Evolutionary conservation across 2,797 vertebrate genomes (phyloP), one percentile per base, ranked within the genome.

Genomic region (Anniella stebbinsi): DNA sequence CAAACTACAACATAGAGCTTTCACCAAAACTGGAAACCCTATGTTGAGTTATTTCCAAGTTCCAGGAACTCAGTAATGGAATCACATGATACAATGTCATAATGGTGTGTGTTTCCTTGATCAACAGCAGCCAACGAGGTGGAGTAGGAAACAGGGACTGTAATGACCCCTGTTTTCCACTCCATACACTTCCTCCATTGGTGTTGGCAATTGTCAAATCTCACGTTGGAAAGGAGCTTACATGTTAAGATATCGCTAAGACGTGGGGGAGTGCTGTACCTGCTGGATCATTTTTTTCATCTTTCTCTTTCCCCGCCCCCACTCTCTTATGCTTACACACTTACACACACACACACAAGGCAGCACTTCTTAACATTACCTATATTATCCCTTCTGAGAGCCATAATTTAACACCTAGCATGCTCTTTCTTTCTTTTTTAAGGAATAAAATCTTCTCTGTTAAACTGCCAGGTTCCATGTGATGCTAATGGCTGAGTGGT

Each of bases 401-500:
- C 18, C 73, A 60, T 81, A 81, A 81, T 41, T 88, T 77, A 57
- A 73, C 70, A 84, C 72, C 54, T 76, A 77, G 38, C 38, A 63
- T 23, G 60, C 4, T 23, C 15, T 63, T 63, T 63, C 23, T 63
- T 63, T 63, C 13, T 63, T 63, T 63, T 63, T 63, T 23, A 63
- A 63, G 60, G 60, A 63, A 63, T 78, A 89, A 95, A 94, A 94
- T 92, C 89, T 93, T 41, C 82, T 15, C 77, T 93, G 69, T 93
- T 94, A 95, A 96, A 95, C 80, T 93, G 87, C 87, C 94, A 95
- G 87, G 89, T 94, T 80, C 91, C 93, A 92, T 93, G 92, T 91
- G 86, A 95, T 89, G 87, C 91, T 96, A 94, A 96, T 96, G 94
- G 94, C 81, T 90, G 92, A 95, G 91, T 90, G 90, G 88, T 89